Evolutionary conservation across 2,888 invertebrate species (phyloP).

Genomic region (Cetonia aurata): DNA sequence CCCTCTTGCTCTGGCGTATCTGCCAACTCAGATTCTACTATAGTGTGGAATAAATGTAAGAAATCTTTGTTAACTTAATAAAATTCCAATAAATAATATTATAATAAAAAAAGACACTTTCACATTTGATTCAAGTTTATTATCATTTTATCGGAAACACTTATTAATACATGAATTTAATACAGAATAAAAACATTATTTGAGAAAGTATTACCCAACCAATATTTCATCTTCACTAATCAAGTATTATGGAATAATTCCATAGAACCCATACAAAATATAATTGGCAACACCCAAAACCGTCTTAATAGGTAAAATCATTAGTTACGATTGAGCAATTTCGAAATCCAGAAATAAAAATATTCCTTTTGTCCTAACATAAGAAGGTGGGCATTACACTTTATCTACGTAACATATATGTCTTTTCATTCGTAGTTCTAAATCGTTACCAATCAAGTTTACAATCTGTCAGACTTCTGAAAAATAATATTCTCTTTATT

Average conservation of each 20-base stretch:
- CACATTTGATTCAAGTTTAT: conserved; percentile 26
- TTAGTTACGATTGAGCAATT: conserved; percentile 2
- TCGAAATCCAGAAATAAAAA: no score
- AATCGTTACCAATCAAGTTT: conserved; percentile 9
- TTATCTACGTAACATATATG: conserved; percentile 1
- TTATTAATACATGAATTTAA: conserved; percentile 41
- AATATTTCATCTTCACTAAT: conserved; percentile 22
- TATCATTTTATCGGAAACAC: conserved; percentile 39
- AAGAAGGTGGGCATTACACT: conserved; percentile 18
- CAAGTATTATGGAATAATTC: conserved; percentile 1
- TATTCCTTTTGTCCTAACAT: not conserved
- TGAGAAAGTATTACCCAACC: conserved; percentile 19
- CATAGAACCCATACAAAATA: conserved; percentile 7
- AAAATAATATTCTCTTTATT: conserved; percentile 12
- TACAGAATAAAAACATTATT: conserved; percentile 42
- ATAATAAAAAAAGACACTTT: no score
- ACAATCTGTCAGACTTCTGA: conserved; percentile 36
- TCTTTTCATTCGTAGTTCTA: conserved; percentile 4
- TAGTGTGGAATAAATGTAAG: no score
- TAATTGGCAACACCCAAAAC: not conserved
- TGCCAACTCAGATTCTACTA: no score
- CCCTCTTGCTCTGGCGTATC: no score
- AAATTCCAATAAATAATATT: no score
- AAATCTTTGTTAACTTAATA: no score
- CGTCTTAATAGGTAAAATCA: not conserved